Evolutionary conservation across 2,888 invertebrate genomes (phyloP).

Genomic region (Pandemis corylana): DNA sequence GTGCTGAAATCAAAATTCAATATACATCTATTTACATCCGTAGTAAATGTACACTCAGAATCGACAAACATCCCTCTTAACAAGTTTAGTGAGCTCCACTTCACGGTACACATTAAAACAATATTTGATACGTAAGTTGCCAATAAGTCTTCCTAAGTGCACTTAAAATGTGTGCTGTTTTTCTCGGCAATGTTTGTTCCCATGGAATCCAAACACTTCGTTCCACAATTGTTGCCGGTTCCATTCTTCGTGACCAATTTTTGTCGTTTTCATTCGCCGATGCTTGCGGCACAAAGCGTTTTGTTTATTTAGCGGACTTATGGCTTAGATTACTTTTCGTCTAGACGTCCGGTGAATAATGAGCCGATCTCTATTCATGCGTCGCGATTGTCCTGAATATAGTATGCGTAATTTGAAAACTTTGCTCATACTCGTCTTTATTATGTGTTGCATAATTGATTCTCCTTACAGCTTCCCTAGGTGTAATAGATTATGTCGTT

Average conservation of each 20-base stretch:
- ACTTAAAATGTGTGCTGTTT: slow-evolving; percentile 31
- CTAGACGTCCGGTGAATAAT: slow-evolving; percentile 56
- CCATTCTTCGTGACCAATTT: slow-evolving; percentile 18
- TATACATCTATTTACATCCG: slow-evolving; percentile 24
- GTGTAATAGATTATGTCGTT: neutral
- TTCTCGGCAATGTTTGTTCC: slow-evolving; percentile 33
- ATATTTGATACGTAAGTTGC: slow-evolving; percentile 21
- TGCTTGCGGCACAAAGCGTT: slow-evolving; percentile 35
- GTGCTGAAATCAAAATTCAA: slow-evolving; percentile 23
- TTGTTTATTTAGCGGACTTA: slow-evolving; percentile 57
- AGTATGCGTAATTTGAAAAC: slow-evolving; percentile 22
- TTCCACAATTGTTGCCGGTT: slow-evolving; percentile 25
- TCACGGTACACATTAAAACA: neutral
- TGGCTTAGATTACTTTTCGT: slow-evolving; percentile 54
- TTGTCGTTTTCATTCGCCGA: slow-evolving; percentile 25
- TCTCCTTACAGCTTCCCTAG: neutral
- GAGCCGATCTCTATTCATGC: slow-evolving; percentile 58
- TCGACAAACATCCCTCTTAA: slow-evolving; percentile 14
- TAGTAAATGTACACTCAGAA: neutral
- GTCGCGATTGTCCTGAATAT: slow-evolving; percentile 36
- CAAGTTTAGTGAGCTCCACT: neutral
- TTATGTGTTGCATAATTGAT: slow-evolving; percentile 6
- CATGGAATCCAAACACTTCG: slow-evolving; percentile 38
- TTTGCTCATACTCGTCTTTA: neutral
- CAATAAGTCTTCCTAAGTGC: slow-evolving; percentile 34